Conservation (phyloP, 1,140 invertebrate genomes). For the Piezodorus guildinii region DNA sequence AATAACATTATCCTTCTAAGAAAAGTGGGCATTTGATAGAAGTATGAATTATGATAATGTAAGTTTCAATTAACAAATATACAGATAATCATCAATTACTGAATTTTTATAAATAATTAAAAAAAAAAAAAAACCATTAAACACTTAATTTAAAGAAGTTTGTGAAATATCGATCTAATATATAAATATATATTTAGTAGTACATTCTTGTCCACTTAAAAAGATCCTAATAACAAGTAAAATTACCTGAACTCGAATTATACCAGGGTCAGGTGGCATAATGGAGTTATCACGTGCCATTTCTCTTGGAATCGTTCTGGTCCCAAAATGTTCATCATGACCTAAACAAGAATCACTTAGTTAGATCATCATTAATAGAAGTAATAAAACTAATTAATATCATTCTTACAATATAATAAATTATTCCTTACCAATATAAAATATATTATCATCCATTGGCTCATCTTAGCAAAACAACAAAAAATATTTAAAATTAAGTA, state of each 20-base stretch:
- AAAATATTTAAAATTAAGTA: background rate
- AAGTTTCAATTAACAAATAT: too few species aligned
- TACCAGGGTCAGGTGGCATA: conserved; percentile 53
- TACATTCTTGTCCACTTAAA: too few species aligned
- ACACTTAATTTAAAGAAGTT: too few species aligned
- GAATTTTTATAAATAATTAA: too few species aligned
- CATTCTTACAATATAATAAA: background rate
- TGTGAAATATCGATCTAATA: too few species aligned
- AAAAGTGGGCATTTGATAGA: too few species aligned
- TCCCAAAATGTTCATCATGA: conserved; percentile 68
- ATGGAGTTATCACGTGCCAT: conserved; percentile 71
- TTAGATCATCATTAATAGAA: background rate
- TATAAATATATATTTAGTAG: too few species aligned
- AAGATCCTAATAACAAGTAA: too few species aligned
- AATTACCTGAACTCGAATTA: conserved; percentile 52
- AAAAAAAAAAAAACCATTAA: too few species aligned
- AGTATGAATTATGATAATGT: too few species aligned
- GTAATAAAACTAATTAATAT: background rate
- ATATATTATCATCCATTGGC: conserved; percentile 5
- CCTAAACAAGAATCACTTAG: conserved; percentile 33
- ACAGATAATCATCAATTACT: too few species aligned
- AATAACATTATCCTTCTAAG: too few species aligned
- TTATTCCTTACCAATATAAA: conserved; percentile 10
- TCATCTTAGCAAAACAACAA: conserved; percentile 10
- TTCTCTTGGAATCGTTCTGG: conserved; percentile 67